Conservation (phyloP, 2,888 invertebrate species). For the Thecophora atra region DNA sequence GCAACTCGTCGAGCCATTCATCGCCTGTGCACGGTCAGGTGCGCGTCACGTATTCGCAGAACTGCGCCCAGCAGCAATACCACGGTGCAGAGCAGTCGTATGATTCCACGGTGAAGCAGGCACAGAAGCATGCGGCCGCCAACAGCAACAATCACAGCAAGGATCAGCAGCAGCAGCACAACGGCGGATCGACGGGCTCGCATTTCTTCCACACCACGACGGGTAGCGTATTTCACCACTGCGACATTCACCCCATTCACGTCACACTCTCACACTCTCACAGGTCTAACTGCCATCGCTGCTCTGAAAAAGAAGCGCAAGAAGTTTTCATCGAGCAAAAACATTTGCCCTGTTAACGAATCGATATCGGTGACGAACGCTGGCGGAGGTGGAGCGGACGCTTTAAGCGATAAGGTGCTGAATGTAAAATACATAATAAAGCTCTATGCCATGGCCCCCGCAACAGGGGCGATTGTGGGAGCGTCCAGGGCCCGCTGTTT, state of each 20-base stretch:
- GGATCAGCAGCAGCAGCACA: slow-evolving; percentile 30
- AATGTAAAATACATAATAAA: no score
- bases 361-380: slow-evolving; percentile 58
- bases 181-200: slow-evolving; percentile 45
- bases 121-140: slow-evolving; percentile 25
- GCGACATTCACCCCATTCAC: neutral
- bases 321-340: slow-evolving; percentile 83
- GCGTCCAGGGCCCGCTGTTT: no score
- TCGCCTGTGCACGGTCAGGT: slow-evolving; percentile 77
- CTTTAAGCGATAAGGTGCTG: slow-evolving; percentile 59
- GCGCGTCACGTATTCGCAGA: slow-evolving; percentile 64
- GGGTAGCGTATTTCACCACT: slow-evolving; percentile 47
- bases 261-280: neutral
- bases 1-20: slow-evolving; percentile 70
- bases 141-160: slow-evolving; percentile 23
- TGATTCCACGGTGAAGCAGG: neutral
- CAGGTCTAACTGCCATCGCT: slow-evolving; percentile 71
- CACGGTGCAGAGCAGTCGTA: slow-evolving; percentile 36
- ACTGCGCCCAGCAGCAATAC: slow-evolving; percentile 52
- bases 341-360: slow-evolving; percentile 70
- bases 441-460: no score
- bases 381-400: slow-evolving; percentile 45
- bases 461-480: no score
- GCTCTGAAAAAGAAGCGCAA: slow-evolving; percentile 82
- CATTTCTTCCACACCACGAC: slow-evolving; percentile 62